Evolutionary conservation across 1,140 invertebrate species (phyloP), one percentile per base, ranked within the genome.

Genomic region (Coenobita brevimanus): DNA sequence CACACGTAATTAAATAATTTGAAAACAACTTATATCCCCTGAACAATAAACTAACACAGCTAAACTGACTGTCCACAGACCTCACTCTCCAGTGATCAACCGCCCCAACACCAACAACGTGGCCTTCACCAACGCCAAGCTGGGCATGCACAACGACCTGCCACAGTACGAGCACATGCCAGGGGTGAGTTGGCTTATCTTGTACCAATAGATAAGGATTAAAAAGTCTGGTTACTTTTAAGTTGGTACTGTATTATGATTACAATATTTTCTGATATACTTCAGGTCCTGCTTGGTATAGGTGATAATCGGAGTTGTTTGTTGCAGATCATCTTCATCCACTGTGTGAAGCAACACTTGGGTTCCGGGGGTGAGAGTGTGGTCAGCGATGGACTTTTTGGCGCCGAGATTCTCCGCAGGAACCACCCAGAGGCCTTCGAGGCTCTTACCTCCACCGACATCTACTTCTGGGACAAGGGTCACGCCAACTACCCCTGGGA

Each of bases 131-230:
- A 94, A 94, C 1, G 93, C 93, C 86, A 93, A 94, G 62, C 92
- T 96, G 79, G 95, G 95, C 89, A 92, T 96, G 88, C 95, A 96
- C 91, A 95, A 94, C 13, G 95, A 96, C 91, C 92, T 96, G 79
- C 95, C 95, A 1, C 96, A 96, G 91, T 96, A 96, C 91, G 94
- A 95, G 90, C 95, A 96, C 90, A 95, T 94, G 88, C 95, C 95
- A 0, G 95, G 95, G 82, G 94, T 94, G 91, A 91, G 91, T 91
- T 17, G 30, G n/a, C n/a, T n/a, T n/a, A n/a, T n/a, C n/a, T n/a
- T n/a, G n/a, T n/a, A n/a, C n/a, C n/a, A n/a, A n/a, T n/a, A n/a
- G n/a, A n/a, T n/a, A n/a, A n/a, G n/a, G n/a, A n/a, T n/a, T n/a
- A n/a, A n/a, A n/a, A n/a, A n/a, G n/a, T n/a, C n/a, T n/a, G n/a